Evolutionary conservation across 2,113 vertebrate species (phyloP).

Genomic region (Mionectes macconnelli): DNA sequence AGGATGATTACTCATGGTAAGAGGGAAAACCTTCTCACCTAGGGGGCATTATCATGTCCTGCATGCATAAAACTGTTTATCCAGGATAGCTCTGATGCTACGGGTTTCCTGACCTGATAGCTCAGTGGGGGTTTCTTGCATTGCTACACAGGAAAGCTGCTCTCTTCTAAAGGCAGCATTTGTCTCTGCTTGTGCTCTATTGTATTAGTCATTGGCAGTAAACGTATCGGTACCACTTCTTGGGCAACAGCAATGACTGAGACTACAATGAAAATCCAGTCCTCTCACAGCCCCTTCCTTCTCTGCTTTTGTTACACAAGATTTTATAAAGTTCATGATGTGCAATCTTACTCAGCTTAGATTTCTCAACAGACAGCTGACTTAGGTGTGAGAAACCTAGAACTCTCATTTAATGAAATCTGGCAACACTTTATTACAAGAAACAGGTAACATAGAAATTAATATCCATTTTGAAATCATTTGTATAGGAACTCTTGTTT

Average conservation of each 20-base stretch:
- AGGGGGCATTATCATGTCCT: neutral
- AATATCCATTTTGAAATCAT: neutral
- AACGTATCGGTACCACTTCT: neutral
- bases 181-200: neutral
- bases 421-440: neutral
- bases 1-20: neutral
- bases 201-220: neutral
- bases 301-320: neutral
- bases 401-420: neutral
- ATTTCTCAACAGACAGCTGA: neutral
- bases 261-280: neutral
- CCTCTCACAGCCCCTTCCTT: neutral
- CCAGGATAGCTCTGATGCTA: neutral
- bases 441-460: neutral
- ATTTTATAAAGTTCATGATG: neutral
- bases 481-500: neutral
- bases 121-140: neutral
- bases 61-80: neutral
- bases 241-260: neutral
- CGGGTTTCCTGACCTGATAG: neutral
- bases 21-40: neutral
- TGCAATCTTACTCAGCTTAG: neutral
- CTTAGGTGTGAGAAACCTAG: neutral
- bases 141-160: neutral
- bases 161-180: neutral